phyloP scores from a whole-genome alignment of 2,888 invertebrate species.

The Pasiphila rectangulata region DNA sequence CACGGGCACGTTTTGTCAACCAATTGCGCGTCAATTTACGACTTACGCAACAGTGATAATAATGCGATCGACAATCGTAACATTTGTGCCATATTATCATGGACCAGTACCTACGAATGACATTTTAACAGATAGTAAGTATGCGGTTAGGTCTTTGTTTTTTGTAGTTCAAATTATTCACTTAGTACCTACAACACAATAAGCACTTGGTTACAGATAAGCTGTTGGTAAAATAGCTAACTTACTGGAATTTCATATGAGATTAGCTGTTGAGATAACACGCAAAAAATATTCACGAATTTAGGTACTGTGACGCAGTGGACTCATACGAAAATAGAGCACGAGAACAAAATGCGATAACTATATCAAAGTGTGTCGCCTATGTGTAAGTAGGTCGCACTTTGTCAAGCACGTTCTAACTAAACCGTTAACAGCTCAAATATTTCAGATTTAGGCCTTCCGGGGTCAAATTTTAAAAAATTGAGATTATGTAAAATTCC shows the following conservation, averaged over 20 bases:
- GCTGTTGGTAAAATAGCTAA: too few species aligned
- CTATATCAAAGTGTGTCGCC: slow-evolving; percentile 62
- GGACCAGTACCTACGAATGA: slow-evolving; percentile 1
- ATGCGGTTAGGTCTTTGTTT: too few species aligned
- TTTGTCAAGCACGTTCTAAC: slow-evolving; percentile 38
- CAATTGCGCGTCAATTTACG: slow-evolving; percentile 59
- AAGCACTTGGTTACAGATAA: too few species aligned
- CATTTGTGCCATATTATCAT: neutral
- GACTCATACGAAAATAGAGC: slow-evolving; percentile 38
- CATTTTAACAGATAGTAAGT: neutral
- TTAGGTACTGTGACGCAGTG: too few species aligned
- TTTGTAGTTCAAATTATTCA: slow-evolving; percentile 8
- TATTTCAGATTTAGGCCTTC: slow-evolving; percentile 15
- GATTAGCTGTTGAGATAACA: too few species aligned
- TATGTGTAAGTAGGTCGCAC: slow-evolving; percentile 49
- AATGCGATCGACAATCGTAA: slow-evolving; percentile 15
- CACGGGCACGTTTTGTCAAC: slow-evolving; percentile 47
- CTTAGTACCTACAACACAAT: too few species aligned
- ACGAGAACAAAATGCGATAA: slow-evolving; percentile 43
- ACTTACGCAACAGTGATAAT: slow-evolving; percentile 55
- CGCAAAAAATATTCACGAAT: too few species aligned
- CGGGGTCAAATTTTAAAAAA: too few species aligned
- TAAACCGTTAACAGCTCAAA: slow-evolving; percentile 37
- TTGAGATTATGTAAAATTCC: too few species aligned
- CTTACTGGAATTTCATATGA: too few species aligned